Conservation (phyloP, 1,140 invertebrate genomes). For the Calliphora vicina region DNA sequence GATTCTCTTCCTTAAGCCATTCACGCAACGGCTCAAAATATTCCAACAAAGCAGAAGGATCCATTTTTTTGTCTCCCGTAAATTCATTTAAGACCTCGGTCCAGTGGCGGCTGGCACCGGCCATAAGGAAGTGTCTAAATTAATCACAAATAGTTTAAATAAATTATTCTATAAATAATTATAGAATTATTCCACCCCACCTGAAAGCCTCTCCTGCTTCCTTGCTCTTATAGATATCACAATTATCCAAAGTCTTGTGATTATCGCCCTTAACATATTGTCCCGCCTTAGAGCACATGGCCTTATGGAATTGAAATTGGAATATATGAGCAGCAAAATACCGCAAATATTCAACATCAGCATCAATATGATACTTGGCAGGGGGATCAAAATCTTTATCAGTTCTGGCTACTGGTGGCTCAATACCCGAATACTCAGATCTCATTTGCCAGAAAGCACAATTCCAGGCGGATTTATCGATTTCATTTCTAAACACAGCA, state of each 20-base stretch:
- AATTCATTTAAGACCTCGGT: conserved; percentile 67
- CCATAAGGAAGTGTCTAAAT: conserved; percentile 54
- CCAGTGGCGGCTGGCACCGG: conserved; percentile 69
- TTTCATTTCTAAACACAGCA: conserved; percentile 68
- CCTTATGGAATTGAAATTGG: conserved; percentile 73
- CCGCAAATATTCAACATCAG: conserved; percentile 67
- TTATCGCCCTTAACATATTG: conserved; percentile 65
- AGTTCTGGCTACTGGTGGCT: conserved; percentile 65
- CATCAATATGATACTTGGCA: conserved; percentile 71
- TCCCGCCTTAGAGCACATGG: conserved; percentile 68
- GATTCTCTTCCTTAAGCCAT: conserved; percentile 61
- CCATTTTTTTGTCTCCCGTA: conserved; percentile 67
- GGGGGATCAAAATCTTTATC: conserved; percentile 71
- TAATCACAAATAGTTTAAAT: conserved; percentile 16
- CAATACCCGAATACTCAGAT: conserved; percentile 68
- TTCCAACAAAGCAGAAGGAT: conserved; percentile 60
- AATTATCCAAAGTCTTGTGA: conserved; percentile 65
- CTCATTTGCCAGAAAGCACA: conserved; percentile 69
- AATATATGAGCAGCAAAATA: conserved; percentile 71
- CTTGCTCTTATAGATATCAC: conserved; percentile 68
- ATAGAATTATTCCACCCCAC: neutral
- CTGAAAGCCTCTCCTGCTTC: conserved; percentile 61
- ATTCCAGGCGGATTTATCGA: conserved; percentile 66
- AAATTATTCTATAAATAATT: no score
- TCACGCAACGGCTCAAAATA: conserved; percentile 62